These are phyloP conservation scores for Cephalotes varians DNA, from an alignment of 2,888 invertebrate species.

Conservation along the genomic window DNA sequence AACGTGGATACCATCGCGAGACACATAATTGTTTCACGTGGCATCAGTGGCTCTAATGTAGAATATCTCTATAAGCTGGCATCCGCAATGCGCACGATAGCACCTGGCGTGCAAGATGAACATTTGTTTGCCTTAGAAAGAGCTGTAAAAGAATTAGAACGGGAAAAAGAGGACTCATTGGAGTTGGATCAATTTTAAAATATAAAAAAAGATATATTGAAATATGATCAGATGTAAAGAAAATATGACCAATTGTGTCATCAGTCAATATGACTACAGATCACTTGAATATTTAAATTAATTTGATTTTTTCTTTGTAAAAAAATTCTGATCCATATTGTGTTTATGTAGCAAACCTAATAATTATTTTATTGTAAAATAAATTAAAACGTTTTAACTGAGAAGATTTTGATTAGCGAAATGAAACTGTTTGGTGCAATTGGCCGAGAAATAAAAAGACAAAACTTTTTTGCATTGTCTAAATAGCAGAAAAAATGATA, in stretches of 20 bases:
- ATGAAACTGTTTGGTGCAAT: neutral
- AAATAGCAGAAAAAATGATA: slow-evolving; percentile 7
- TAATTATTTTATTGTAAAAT: neutral
- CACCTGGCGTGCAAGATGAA: slow-evolving; percentile 90
- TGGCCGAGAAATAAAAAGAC: neutral
- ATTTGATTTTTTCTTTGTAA: neutral
- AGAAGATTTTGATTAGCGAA: neutral
- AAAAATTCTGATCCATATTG: neutral
- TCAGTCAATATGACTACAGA: neutral
- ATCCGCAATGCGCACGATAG: slow-evolving; percentile 91
- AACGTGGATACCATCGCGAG: slow-evolving; percentile 92
- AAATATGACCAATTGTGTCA: slow-evolving; percentile 20
- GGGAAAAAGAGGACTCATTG: slow-evolving; percentile 46
- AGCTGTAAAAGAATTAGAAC: slow-evolving; percentile 86
- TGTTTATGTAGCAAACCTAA: neutral
- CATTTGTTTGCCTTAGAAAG: slow-evolving; percentile 92
- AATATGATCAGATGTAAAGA: neutral
- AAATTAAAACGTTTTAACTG: neutral
- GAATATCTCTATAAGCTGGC: slow-evolving; percentile 97
- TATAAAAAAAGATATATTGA: neutral
- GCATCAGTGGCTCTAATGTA: slow-evolving; percentile 96
- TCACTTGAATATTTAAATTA: neutral
- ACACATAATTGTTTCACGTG: slow-evolving; percentile 91
- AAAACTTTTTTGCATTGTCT: neutral
- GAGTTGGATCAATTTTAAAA: slow-evolving; percentile 43